phyloP scores from a whole-genome alignment of 2,888 invertebrate genomes.

The Melangyna quadrimaculata region DNA sequence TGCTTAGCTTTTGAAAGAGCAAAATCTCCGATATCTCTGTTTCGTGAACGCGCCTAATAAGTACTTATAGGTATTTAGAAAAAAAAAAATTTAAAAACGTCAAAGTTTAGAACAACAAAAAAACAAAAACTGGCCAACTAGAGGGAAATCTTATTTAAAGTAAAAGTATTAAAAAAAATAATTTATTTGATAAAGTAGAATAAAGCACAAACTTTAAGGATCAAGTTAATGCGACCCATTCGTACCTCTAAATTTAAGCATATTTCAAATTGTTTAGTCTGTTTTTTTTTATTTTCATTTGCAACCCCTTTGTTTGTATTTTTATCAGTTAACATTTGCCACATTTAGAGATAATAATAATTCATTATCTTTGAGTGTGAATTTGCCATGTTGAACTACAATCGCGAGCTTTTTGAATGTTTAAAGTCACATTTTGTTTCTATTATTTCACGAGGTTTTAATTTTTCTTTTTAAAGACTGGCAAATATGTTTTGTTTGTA shows the following conservation, averaged over 20 bases:
- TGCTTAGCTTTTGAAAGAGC: too few species aligned
- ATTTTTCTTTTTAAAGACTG: neutral
- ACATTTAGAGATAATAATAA: neutral
- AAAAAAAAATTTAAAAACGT: too few species aligned
- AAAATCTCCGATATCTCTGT: too few species aligned
- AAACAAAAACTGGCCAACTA: too few species aligned
- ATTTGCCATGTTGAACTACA: neutral
- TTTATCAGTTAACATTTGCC: conserved; percentile 4
- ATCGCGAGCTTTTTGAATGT: neutral
- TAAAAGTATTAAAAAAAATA: too few species aligned
- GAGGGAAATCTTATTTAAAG: too few species aligned
- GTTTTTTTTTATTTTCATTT: neutral
- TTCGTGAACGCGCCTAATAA: too few species aligned
- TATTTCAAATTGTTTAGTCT: neutral
- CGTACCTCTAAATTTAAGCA: neutral
- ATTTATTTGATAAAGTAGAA: too few species aligned
- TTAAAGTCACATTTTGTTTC: neutral
- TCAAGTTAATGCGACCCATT: neutral
- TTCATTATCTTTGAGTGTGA: neutral
- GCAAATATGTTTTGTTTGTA: neutral
- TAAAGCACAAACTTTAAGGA: neutral
- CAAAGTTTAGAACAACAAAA: too few species aligned
- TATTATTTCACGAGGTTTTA: neutral
- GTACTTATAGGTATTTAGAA: too few species aligned
- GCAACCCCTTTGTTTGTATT: neutral